Evolutionary conservation across 2,113 vertebrate genomes (phyloP).

Genomic region (Amazona vittata): DNA sequence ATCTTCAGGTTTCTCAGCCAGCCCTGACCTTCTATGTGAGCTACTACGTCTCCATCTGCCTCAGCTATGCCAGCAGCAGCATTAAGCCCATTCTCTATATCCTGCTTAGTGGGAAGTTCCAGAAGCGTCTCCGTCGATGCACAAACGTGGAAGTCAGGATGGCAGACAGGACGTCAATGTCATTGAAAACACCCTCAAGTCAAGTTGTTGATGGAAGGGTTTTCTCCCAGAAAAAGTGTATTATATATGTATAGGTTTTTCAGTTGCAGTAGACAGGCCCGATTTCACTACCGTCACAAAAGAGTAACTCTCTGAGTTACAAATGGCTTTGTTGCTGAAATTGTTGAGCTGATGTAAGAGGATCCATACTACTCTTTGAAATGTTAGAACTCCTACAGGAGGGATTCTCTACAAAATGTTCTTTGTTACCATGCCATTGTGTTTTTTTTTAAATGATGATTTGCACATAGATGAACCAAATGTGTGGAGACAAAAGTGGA

Average conservation of each 20-base stretch:
- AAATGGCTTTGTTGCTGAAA: neutral
- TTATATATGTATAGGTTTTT: neutral
- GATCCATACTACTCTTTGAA: neutral
- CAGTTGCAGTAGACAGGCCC: neutral
- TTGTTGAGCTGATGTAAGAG: neutral
- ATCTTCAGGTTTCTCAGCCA: constrained; percentile 56
- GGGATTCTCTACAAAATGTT: neutral
- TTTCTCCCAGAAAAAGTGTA: neutral
- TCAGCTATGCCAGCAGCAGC: constrained; percentile 72
- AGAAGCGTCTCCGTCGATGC: constrained; percentile 22
- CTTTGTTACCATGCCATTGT: neutral
- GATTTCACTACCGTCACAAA: neutral
- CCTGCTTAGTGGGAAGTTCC: constrained; percentile 71
- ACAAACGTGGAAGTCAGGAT: neutral
- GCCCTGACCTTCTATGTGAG: constrained; percentile 54
- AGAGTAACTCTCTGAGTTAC: neutral
- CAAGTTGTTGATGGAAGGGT: neutral
- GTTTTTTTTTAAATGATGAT: neutral
- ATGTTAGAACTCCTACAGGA: neutral
- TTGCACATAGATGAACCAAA: neutral
- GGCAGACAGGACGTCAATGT: constrained; percentile 31
- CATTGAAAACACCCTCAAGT: constrained; percentile 30
- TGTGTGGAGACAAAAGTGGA: neutral
- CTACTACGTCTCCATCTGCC: constrained; percentile 71
- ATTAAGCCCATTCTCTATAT: constrained; percentile 74